Conservation (phyloP, 2,113 vertebrate genomes). For the Spilogale gracilis region DNA sequence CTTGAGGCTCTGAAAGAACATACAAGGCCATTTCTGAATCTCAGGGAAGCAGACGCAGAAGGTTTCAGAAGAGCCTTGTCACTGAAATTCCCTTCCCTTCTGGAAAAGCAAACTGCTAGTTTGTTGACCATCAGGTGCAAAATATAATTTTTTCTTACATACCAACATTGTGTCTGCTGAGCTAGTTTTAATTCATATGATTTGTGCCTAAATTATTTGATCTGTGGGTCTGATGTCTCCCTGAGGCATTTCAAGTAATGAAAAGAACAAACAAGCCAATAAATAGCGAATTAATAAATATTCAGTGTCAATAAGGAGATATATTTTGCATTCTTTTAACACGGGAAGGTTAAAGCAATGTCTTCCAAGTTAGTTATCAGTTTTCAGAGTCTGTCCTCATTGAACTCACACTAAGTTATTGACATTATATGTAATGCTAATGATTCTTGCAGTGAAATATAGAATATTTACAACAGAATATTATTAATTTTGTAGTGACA, state of each 20-base stretch:
- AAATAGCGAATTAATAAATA: constrained; percentile 73
- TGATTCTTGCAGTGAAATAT: constrained; percentile 26
- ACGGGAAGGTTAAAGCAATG: constrained; percentile 67
- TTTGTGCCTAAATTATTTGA: constrained; percentile 74
- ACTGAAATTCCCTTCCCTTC: constrained; percentile 79
- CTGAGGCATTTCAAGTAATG: constrained; percentile 68
- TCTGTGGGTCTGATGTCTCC: constrained; percentile 60
- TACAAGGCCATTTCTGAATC: constrained; percentile 73
- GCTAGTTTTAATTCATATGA: constrained; percentile 68
- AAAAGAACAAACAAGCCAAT: constrained; percentile 69
- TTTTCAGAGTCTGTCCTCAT: constrained; percentile 61
- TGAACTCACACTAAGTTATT: constrained; percentile 21
- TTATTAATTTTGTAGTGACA: constrained; percentile 25
- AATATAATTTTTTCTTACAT: constrained; percentile 10
- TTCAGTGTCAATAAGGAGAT: constrained; percentile 41
- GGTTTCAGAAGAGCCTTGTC: constrained; percentile 70
- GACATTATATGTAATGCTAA: constrained; percentile 9
- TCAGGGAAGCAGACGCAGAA: constrained; percentile 69
- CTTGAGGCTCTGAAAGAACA: constrained; percentile 57
- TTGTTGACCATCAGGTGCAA: constrained; percentile 75
- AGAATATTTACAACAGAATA: background rate
- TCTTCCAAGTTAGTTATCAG: constrained; percentile 62
- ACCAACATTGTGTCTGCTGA: constrained; percentile 43
- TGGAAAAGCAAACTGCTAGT: constrained; percentile 80
- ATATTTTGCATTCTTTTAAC: constrained; percentile 50